Base-by-base conservation (phyloP, 1,140 invertebrate species). In the Eumeta japonica region DNA sequence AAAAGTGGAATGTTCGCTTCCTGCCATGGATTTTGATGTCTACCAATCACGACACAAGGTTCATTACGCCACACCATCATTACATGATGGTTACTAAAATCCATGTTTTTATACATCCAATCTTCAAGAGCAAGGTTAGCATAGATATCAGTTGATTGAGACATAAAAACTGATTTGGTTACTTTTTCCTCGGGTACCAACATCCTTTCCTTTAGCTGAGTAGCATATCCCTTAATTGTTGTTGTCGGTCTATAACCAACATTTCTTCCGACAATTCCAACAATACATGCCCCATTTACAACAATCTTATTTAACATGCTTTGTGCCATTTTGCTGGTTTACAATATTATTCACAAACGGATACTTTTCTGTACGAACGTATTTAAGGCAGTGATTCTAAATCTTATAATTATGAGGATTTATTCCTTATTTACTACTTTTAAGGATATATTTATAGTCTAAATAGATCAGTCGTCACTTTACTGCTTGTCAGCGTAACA, bases 21-120 rank as follows among this genome's bases (percentile, higher is more conserved):
- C 12, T 87, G 61, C 88, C 94, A 98, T 1, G 94, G 92, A 75
- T 99, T 99, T 67, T 98, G 96, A 75, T 98, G 91, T 24, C 92
- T 79, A 1, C 97, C 97, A 58, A 98, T 88, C 0, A 98, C 94
- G 32, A 99, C 89, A 62, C 90, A 89, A 0, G 94, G 94, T 48
- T 87, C 79, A 75, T 97, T 99, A 33, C 84, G 78, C 92, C 93
- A 98, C 27, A 97, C 66, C 52, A 98, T 77, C 52, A 98, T 74
- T 1, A 95, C 72, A 61, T 92, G 88, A 50, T 91, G 83, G 37
- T 87, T 83, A 2, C 73, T 79, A 45, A 94, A 92, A 63, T 94
- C 82, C 50, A 82, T 84, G 61, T 94, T 89, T 29, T 81, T 81
- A 67, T 94, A 96, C 30, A 97, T 73, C 94, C 94, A 97, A 58